Conservation (phyloP, 2,797 vertebrate species). For the Gambusia yucatana region DNA sequence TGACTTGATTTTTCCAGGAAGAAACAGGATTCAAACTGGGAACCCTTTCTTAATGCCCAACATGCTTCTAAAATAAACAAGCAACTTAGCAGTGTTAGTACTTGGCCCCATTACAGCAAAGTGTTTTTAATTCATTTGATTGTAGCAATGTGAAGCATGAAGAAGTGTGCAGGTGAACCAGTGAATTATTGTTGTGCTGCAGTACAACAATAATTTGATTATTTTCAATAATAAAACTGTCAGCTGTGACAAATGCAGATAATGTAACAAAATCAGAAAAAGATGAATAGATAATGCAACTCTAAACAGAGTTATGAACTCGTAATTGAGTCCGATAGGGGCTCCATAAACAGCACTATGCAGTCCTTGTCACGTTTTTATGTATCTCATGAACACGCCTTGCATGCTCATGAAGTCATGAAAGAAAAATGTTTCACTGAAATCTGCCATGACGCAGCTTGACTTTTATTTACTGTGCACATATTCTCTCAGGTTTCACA, state of each 20-base stretch:
- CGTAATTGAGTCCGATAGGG: not conserved
- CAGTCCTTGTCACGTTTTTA: not conserved
- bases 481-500: conserved; percentile 5
- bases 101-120: not conserved
- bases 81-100: not conserved
- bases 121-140: not conserved
- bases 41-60: not conserved
- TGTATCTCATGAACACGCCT: not conserved
- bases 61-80: not conserved
- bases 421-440: conserved; percentile 10
- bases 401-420: not conserved
- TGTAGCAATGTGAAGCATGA: not conserved
- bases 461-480: conserved; percentile 11
- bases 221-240: no score
- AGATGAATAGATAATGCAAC: not conserved
- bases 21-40: not conserved
- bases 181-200: no score
- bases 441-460: conserved; percentile 9
- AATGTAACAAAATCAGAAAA: not conserved
- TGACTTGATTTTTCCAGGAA: not conserved
- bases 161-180: not conserved
- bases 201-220: no score
- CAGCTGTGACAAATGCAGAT: no score
- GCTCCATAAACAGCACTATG: not conserved
- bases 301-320: not conserved